Conservation (phyloP, 1,140 invertebrate genomes). For the Zaprionus vittiger region DNA sequence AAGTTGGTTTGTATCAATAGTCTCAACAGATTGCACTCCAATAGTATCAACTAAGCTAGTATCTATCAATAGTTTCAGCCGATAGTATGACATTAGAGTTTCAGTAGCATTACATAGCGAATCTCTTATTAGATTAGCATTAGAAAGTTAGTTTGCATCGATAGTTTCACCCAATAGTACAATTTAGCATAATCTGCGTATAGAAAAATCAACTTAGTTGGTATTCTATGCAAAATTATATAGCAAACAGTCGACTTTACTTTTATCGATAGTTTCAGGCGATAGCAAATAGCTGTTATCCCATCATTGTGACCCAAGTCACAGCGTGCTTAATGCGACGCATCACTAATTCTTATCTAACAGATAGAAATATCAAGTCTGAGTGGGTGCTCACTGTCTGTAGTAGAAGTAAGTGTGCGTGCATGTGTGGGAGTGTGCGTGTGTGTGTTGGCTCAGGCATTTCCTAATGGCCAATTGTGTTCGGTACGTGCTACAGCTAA, state of each 20-base stretch:
- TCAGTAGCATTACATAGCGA: too few relatives aligned
- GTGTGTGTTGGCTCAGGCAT: conserved; percentile 39
- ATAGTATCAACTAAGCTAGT: too few relatives aligned
- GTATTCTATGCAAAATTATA: too few relatives aligned
- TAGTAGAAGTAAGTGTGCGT: background rate
- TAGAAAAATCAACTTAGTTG: too few relatives aligned
- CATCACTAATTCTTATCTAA: conserved; percentile 13
- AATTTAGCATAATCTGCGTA: background rate
- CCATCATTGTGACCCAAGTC: background rate
- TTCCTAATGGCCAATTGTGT: conserved; percentile 57
- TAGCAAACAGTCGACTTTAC: too few relatives aligned
- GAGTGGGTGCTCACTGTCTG: background rate
- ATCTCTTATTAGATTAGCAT: too few relatives aligned
- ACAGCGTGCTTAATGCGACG: background rate
- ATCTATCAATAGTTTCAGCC: background rate
- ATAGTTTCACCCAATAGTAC: background rate
- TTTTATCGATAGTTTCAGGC: background rate
- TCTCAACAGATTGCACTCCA: too few relatives aligned
- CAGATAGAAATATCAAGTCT: conserved; percentile 45
- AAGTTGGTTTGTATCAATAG: too few relatives aligned
- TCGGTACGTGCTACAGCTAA: conserved; percentile 53
- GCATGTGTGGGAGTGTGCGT: background rate
- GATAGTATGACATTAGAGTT: too few relatives aligned
- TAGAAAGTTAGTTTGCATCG: background rate
- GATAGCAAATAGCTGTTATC: background rate